Conservation (phyloP, 2,797 vertebrate genomes). For the Centroberyx gerrardi region DNA sequence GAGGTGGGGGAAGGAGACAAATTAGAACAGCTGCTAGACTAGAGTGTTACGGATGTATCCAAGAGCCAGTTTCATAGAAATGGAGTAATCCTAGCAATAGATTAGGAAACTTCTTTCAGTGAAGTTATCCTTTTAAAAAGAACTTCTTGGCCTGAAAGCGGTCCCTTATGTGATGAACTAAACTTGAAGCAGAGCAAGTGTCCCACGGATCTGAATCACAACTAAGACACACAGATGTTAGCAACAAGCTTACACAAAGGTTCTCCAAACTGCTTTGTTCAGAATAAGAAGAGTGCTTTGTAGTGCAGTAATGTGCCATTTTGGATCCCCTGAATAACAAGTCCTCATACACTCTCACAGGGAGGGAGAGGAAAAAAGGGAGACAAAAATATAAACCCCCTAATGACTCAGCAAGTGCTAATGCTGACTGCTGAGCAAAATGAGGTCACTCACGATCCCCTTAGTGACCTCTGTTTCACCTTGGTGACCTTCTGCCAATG, state of each 20-base stretch:
- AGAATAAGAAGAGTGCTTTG: neutral
- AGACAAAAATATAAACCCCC: conserved; percentile 7
- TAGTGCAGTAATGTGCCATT: neutral
- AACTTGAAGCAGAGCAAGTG: too few relatives aligned
- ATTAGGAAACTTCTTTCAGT: too few relatives aligned
- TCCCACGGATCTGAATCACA: too few relatives aligned
- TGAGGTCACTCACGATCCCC: conserved; percentile 18
- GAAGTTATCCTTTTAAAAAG: too few relatives aligned
- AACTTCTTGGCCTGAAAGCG: too few relatives aligned
- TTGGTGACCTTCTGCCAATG: conserved; percentile 35
- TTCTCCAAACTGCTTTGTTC: neutral
- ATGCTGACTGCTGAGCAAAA: conserved; percentile 67
- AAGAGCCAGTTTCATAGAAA: neutral
- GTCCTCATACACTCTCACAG: neutral
- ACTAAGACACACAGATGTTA: too few relatives aligned
- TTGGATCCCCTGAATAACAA: conserved; percentile 8
- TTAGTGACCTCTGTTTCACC: conserved; percentile 53
- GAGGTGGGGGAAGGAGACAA: neutral
- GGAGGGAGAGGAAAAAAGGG: neutral
- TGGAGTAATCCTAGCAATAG: neutral
- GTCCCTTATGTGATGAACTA: too few relatives aligned
- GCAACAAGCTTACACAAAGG: neutral
- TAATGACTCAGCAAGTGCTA: conserved; percentile 56
- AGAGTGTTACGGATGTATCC: neutral
- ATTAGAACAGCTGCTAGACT: neutral